Base-by-base conservation (phyloP, 2,797 vertebrate genomes). In the Nasua narica region DNA sequence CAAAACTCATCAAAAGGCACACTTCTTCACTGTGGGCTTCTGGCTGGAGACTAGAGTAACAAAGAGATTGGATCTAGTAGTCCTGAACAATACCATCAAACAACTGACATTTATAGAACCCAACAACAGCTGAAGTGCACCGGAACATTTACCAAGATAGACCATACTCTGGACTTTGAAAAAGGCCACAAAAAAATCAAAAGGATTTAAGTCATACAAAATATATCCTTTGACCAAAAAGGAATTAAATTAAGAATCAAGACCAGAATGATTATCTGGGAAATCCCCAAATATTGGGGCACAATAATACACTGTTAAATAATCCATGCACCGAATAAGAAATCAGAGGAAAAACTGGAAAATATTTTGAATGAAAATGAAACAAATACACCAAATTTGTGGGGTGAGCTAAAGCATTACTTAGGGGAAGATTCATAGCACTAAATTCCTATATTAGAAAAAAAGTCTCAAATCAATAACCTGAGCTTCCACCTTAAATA, bases 321-420 rank as follows among this genome's bases (percentile, higher is more conserved):
- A 77, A 70, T 7, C n/a, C 69, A 67, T 54, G 23, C 82, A 32
- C 35, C 16, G 35, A 85, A 70, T 52, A 90, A 60, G 21, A 83
- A 87, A 29, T 67, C 12, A 43, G 19, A 82, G 12, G 72, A 4
- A 16, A 92, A 78, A 18, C 77, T 25, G 35, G 72, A 70, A 79
- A 74, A 37, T 81, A 95, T 35, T 79, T 70, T 85, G 40, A 91
- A 54, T 72, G 46, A 60, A 94, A 94, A 91, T 77, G 91, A 81
- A 86, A 84, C 18, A 65, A 87, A 35, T 10, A 23, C 54, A 60
- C 5, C 16, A 46, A 92, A 72, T 54, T n/a, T 48, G 16, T 76
- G 35, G 27, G 19, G 14, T 87, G 19, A 88, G 37, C 43, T n/a
- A 90, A 69, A 94, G 32, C 25, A 48, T 62, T 77, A 69, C 29